Base-by-base conservation (phyloP, 2,888 invertebrate genomes). In the Laspeyria flexula region DNA sequence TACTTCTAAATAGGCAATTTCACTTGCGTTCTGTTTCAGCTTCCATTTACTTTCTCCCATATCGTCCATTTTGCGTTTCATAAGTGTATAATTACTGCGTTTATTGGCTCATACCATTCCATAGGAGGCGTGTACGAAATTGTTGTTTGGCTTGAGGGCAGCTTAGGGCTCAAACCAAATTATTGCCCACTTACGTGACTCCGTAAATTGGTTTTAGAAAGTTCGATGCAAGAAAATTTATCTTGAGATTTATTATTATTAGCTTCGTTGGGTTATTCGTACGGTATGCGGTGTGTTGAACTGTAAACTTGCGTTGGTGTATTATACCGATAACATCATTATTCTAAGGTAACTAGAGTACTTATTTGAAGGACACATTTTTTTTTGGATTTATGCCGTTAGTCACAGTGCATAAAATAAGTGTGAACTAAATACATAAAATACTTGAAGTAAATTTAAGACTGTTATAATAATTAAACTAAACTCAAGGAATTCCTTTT, bases 61-160 rank as follows among this genome's bases (percentile, higher is more conserved):
- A 71, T 67, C 50, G 54, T 56, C 61, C 34, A 73, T 73, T 75
- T 69, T 70, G 55, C 56, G 65, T 81, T 75, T 74, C 76, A 71
- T 68, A 71, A 75, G 66, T 65, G 69, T 69, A 70, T 82, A 83
- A 80, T 83, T 79, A 78, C 68, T 73, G 62, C 59, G 58, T 68
- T 70, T 69, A 76, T 74, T 71, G 73, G 65, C 62, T 57, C 55
- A 69, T 73, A 72, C 38, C 51, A 59, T 56, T 57, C 52, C 48
- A 57, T 54, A 53, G 63, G 55, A 71, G 65, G 67, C 72, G 61
- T 64, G 54, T 60, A 60, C 64, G 43, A 71, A 74, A 72, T 74
- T 61, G 59, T 60, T 70, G 61, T 64, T 66, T 66, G 47, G 71
- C 77, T 73, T 49, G 55, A 74, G 75, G 75, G 69, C 67, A 65